Evolutionary conservation across 2,113 vertebrate genomes (phyloP).

Genomic region (Acrocephalus kingi): DNA sequence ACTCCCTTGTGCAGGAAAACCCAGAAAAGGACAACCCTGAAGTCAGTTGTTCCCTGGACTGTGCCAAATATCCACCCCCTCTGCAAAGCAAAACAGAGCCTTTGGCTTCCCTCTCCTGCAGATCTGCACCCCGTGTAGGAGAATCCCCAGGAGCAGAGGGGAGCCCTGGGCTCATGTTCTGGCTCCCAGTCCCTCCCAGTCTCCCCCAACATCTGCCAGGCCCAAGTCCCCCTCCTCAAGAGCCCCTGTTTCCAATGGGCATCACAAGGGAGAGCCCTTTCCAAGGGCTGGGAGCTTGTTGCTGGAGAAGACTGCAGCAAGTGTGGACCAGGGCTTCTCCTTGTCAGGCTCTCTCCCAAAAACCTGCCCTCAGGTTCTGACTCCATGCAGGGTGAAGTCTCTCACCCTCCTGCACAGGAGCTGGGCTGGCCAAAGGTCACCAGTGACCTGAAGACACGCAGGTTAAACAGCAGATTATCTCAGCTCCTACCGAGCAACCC

Average conservation of each 20-base stretch:
- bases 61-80: conserved; percentile 7
- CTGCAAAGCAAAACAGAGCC: neutral
- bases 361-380: accelerated
- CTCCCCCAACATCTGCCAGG: accelerated
- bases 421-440: neutral
- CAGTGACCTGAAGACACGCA: neutral
- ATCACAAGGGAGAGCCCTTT: accelerated
- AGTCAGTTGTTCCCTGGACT: neutral
- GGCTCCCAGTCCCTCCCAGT: neutral
- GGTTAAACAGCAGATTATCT: neutral
- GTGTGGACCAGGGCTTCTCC: neutral
- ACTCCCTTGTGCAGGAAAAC: conserved; percentile 6
- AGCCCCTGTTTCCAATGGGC: accelerated
- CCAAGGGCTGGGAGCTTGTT: accelerated
- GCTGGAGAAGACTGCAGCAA: neutral
- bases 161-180: accelerated
- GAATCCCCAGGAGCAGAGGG: neutral
- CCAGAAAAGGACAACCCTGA: neutral
- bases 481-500: neutral
- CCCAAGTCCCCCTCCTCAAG: accelerated
- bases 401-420: neutral
- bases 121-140: neutral
- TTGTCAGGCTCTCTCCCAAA: neutral
- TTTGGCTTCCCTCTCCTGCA: neutral
- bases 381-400: neutral